Evolutionary conservation across 1,140 invertebrate species (phyloP).

Genomic region (Nasonia longicornis): DNA sequence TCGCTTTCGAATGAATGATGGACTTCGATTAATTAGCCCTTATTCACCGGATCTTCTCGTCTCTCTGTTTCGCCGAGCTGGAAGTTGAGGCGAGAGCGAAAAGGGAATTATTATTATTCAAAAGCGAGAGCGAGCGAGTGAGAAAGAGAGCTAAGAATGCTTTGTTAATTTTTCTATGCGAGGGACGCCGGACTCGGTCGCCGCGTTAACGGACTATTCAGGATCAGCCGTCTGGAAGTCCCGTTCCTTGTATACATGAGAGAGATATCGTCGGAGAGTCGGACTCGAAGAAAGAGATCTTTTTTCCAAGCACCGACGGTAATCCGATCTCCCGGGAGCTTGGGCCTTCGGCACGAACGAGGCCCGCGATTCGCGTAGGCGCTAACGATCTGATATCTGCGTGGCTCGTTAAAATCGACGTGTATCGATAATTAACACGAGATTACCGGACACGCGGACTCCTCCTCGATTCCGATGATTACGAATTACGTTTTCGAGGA

Average conservation of each 20-base stretch:
- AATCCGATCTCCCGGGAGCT: background rate
- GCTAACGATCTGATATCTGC: background rate
- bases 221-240: slow-evolving; percentile 62
- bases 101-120: slow-evolving; percentile 10
- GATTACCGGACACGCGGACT: background rate
- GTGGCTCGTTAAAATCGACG: background rate
- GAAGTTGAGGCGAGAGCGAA: background rate
- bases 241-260: slow-evolving; percentile 40
- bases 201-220: slow-evolving; percentile 57
- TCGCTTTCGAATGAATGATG: background rate
- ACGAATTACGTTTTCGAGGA: slow-evolving; percentile 1
- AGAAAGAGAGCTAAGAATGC: slow-evolving; percentile 50
- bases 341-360: background rate
- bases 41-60: slow-evolving; percentile 6
- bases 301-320: background rate
- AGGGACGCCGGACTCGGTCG: slow-evolving; percentile 29
- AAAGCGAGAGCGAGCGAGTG: slow-evolving; percentile 6
- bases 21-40: slow-evolving; percentile 33
- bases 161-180: slow-evolving; percentile 63
- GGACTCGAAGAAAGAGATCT: background rate
- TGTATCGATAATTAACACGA: slow-evolving; percentile 10
- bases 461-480: background rate
- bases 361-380: background rate
- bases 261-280: background rate
- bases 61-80: background rate